phyloP scores from a whole-genome alignment of 2,113 vertebrate species.

The Plecotus auritus region DNA sequence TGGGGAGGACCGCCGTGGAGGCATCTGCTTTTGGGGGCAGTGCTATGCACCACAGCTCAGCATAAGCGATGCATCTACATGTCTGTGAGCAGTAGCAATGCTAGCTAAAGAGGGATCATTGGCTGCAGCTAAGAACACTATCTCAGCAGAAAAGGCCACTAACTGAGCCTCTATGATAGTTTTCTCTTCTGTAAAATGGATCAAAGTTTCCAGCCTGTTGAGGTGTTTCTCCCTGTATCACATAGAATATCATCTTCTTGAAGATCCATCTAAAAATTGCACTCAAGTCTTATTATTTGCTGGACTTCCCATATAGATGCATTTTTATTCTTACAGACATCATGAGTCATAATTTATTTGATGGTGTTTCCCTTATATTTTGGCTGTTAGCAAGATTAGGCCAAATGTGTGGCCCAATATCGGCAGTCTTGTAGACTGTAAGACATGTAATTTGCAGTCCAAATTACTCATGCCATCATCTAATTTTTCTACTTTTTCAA shows the following conservation, averaged over 20 bases:
- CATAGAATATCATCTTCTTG: not conserved
- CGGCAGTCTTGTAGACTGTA: not conserved
- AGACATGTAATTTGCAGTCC: not conserved
- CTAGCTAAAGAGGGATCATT: not conserved
- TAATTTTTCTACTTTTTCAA: not conserved
- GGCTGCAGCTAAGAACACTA: not conserved
- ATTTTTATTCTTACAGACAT: not conserved
- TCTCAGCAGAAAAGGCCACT: not conserved
- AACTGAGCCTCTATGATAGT: not conserved
- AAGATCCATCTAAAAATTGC: not conserved
- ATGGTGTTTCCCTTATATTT: not conserved
- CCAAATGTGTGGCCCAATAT: not conserved
- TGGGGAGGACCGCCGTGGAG: not conserved
- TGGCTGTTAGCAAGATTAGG: not conserved
- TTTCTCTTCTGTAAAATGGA: not conserved
- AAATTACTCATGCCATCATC: not conserved
- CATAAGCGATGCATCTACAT: not conserved
- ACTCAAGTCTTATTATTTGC: not conserved
- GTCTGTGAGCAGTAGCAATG: not conserved
- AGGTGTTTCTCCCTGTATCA: not conserved
- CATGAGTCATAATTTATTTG: not conserved
- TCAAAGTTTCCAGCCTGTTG: not conserved
- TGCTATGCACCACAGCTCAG: not conserved
- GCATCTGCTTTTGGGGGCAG: not conserved
- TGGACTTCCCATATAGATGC: not conserved